Conservation (phyloP, 1,140 invertebrate species). For the Aphis craccivora region DNA sequence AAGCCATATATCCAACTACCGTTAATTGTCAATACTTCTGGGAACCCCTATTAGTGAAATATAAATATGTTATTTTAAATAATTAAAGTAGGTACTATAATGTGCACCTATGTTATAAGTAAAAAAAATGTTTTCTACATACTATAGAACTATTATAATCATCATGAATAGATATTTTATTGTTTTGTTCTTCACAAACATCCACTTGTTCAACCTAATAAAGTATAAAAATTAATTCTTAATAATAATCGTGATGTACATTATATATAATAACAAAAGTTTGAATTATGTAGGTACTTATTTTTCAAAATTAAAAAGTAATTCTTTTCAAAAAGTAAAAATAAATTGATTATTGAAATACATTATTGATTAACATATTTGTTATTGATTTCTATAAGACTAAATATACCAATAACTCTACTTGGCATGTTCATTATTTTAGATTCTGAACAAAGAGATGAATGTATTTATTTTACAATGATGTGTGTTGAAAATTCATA, state of each 20-base stretch:
- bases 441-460: too few species aligned
- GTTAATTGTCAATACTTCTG: conserved; percentile 49
- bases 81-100: neutral
- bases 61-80: neutral
- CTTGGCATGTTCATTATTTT: too few species aligned
- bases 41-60: conserved; percentile 26
- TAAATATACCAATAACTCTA: neutral
- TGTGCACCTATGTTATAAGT: neutral
- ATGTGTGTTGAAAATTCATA: too few species aligned
- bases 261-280: neutral
- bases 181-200: conserved; percentile 40
- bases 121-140: neutral
- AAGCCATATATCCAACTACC: conserved; percentile 58
- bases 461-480: too few species aligned
- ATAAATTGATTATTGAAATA: neutral
- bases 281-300: neutral
- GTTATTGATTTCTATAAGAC: neutral
- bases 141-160: conserved; percentile 29
- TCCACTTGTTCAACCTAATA: conserved; percentile 48
- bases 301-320: neutral
- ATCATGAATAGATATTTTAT: conserved; percentile 39
- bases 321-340: neutral
- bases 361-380: neutral
- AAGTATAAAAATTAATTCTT: neutral
- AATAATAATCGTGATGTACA: neutral